Evolutionary conservation across 1,140 invertebrate species (phyloP), one percentile per base, ranked within the genome.

Genomic region (Plectrocnemia conspersa): DNA sequence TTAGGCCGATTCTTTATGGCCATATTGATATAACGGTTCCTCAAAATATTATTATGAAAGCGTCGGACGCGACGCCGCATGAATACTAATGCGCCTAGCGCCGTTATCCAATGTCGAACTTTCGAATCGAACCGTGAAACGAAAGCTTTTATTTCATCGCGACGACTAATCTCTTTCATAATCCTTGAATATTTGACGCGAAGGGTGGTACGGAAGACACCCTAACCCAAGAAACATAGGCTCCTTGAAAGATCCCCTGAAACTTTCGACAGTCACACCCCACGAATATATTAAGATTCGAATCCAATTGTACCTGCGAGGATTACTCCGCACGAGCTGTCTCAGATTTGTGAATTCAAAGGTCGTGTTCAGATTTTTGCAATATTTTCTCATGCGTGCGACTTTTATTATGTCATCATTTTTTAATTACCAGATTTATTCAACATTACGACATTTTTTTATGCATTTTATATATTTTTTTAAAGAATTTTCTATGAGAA

Each of bases 31-130:
- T 7, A 5, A 5, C 35, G 13, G 18, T 16, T 9, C 13, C 7
- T 16, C 35, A 38, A 9, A 38, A 38, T 38, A 38, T 38, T n/a
- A n/a, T n/a, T 38, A 38, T 38, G 35, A 38, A 38, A 38, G 10
- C 18, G 35, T 13, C 18, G 18, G 35, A 38, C 13, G 5, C 15
- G 15, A n/a, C 35, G 35, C 35, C 13, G 10, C 7, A 7, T 38
- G 35, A 38, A 38, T 38, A 38, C 6, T 38, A 38, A 38, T 38
- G 13, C n/a, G 35, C 13, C 6, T 16, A 29, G n/a, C n/a, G 7
- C 27, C 27, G n/a, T n/a, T n/a, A n/a, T n/a, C n/a, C n/a, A n/a
- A n/a, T n/a, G n/a, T n/a, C n/a, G n/a, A n/a, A n/a, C n/a, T n/a
- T n/a, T n/a, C n/a, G 27, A 7, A 29, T 29, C 27, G 27, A 29